Evolutionary conservation across 2,888 invertebrate genomes (phyloP), one percentile per base, ranked within the genome.

Genomic region (Agrotis clavis): DNA sequence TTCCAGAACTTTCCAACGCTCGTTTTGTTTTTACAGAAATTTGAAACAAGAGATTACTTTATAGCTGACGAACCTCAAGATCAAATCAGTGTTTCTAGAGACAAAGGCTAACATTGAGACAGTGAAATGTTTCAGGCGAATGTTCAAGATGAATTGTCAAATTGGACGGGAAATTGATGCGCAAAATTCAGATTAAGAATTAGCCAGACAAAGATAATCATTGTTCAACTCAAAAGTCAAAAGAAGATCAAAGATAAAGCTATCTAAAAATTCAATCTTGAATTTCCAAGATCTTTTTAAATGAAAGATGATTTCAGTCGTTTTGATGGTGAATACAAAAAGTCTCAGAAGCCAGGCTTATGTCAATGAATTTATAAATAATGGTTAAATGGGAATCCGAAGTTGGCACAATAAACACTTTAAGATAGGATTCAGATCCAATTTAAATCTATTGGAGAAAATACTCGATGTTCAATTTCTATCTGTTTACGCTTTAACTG

Each of bases 331-430:
- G 64, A 66, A 74, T 21, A 67, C 30, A 72, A 77, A 84, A 76
- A 73, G 74, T 65, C 68, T 64, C 41, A 60, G 83, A 83, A 69
- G 35, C 13, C 78, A 48, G 35, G 57, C 56, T 73, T 82, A 53
- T 71, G 65, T 61, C 71, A 71, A 81, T 77, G 71, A 79, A 84
- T 79, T 86, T 84, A 74, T 84, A 82, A 84, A 74, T 84, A 82
- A 84, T 72, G 74, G n/a, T 74, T 73, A 66, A 69, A 75, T 60
- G 51, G 45, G 65, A 63, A 75, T 69, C 64, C 56, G 19, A 68
- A 65, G 82, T 71, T 30, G 71, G 61, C 80, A 64, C 51, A 81
- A 74, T 65, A 75, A 70, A 67, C 79, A 77, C 47, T 75, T 78
- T 79, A 67, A 74, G 63, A 71, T 80, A 48, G 47, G 65, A 79